A percentile compares a stretch with the other conserved stretches of the same genome.
phyloP scores from a whole-genome alignment of 2,113 vertebrate genomes.

The Cranoglanis bouderius region DNA sequence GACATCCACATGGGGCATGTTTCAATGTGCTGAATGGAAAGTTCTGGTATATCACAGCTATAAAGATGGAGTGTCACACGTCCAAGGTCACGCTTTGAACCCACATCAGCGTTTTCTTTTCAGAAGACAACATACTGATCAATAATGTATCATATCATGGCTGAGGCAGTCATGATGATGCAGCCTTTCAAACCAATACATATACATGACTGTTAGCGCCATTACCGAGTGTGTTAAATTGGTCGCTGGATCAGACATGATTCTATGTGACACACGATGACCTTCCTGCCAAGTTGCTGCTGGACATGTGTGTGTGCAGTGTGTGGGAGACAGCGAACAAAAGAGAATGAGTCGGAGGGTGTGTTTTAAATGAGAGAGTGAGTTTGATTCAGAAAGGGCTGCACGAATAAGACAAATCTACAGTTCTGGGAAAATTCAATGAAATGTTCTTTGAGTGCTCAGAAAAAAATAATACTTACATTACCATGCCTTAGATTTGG shows the following conservation, averaged over 20 bases:
- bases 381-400: background rate
- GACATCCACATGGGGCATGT: background rate
- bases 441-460: background rate
- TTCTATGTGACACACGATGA: background rate
- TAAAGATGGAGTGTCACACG: background rate
- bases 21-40: background rate
- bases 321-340: background rate
- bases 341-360: background rate
- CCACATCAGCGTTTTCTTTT: background rate
- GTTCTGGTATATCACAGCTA: background rate
- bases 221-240: slow-evolving; percentile 11
- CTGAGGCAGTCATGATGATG: background rate
- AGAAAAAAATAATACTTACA: background rate
- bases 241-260: background rate
- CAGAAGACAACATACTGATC: background rate
- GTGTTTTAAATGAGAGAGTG: slow-evolving; percentile 13
- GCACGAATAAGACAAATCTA: background rate
- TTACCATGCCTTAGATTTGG: background rate
- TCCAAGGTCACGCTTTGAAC: background rate
- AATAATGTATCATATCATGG: background rate
- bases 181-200: background rate
- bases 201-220: background rate
- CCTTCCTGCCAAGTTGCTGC: background rate
- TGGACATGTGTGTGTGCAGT: background rate
- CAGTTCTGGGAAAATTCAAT: background rate